phyloP scores from a whole-genome alignment of 2,113 vertebrate genomes.

The Porphyrio hochstetteri region DNA sequence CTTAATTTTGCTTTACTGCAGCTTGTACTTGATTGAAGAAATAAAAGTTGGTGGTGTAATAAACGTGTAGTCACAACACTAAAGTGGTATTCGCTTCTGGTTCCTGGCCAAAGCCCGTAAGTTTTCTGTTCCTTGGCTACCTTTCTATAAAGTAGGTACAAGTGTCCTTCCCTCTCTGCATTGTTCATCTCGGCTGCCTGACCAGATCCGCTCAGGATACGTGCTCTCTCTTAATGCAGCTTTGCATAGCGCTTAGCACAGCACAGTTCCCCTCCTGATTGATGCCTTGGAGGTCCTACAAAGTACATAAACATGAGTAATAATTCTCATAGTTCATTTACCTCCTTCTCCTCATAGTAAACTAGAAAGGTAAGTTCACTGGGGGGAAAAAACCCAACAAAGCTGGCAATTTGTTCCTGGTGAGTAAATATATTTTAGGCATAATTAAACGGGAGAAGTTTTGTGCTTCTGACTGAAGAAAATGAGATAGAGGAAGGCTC shows the following conservation, averaged over 20 bases:
- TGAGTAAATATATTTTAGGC: neutral
- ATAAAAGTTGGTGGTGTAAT: neutral
- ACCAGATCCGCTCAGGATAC: neutral
- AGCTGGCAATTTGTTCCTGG: neutral
- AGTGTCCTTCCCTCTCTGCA: neutral
- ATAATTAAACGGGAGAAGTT: neutral
- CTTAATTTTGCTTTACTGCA: neutral
- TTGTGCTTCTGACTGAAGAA: neutral
- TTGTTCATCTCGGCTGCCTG: neutral
- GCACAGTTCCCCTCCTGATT: neutral
- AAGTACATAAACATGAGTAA: neutral
- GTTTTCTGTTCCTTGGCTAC: neutral
- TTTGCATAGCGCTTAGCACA: neutral
- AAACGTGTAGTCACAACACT: neutral
- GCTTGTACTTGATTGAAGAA: neutral
- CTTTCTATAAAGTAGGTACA: neutral
- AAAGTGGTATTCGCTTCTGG: neutral
- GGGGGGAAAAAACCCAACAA: accelerated
- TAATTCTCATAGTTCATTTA: neutral
- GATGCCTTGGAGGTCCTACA: neutral
- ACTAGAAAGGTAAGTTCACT: neutral
- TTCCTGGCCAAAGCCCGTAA: neutral
- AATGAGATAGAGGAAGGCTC: neutral
- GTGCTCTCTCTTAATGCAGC: neutral
- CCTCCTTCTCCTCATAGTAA: neutral